Base-by-base conservation (phyloP, 2,888 invertebrate species). In the Deladenus siricidicola region DNA sequence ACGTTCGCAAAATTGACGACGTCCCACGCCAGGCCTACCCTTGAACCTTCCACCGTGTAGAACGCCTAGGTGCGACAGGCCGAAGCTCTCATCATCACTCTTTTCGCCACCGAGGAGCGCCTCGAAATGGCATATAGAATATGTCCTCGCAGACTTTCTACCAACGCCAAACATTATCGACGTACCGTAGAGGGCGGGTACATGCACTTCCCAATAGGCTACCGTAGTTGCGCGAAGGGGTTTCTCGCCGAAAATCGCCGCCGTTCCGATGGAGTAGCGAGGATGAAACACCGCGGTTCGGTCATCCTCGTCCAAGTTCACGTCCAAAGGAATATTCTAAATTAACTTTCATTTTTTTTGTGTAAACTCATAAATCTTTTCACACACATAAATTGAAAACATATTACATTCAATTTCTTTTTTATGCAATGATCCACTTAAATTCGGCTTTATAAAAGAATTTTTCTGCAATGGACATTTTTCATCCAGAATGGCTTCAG, bases 141-240 rank as follows among this genome's bases (percentile, higher is more conserved):
- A 34, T 10, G 61, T n/a, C 49, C 51, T 58, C 17, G 64, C 62
- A 0, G 50, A 21, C 19, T 21, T 10, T 17, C 52, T 61, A 2
- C 71, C 71, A 14, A 70, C 48, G 26, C 71, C 72, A 34, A 73
- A 71, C 72, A 71, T 69, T 45, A 72, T 59, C 3, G 71, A 68
- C 10, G 72, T 71, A 19, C 72, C 72, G 59, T 63, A 72, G 23
- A 60, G 19, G 14, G 62, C 43, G n/a, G 51, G 44, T 1, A 64
- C 43, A 3, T 50, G 21, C 17, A 73, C 62, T 55, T 72, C 72
- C 72, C 72, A 72, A 55, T 68, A 72, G 23, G 68, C 68, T 17
- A 65, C 48, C 17, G 66, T 65, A 3, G 49, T 52, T 8, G 28
- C 39, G 17, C 61, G 65, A 28, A 72, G 57, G 4, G 51, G 39